A percentile compares a stretch with the other conserved stretches of the same genome.
These are phyloP conservation scores for Melanerpes formicivorus DNA, from an alignment of 2,113 vertebrate genomes.

Conservation along the genomic window DNA sequence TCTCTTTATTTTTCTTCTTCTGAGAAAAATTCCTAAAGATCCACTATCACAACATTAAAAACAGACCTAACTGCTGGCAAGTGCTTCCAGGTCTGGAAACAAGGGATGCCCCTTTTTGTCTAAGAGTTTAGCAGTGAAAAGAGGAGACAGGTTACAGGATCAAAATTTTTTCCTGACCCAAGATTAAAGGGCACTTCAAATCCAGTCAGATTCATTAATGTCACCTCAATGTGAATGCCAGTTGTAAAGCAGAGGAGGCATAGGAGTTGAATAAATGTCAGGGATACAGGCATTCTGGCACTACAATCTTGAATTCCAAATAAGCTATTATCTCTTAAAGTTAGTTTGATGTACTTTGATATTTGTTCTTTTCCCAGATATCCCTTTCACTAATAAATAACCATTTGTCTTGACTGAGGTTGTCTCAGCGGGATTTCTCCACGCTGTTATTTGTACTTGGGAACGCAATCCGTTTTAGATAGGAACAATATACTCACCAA, in stretches of 20 bases:
- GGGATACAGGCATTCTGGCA: not conserved
- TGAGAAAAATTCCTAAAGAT: not conserved
- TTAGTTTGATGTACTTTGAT: not conserved
- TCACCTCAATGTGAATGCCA: not conserved
- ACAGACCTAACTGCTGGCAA: not conserved
- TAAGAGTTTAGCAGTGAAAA: not conserved
- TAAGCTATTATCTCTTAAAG: not conserved
- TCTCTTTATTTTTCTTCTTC: not conserved
- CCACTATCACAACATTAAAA: not conserved
- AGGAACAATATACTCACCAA: not conserved
- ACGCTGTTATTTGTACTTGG: not conserved
- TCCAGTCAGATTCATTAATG: not conserved
- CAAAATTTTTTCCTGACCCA: not conserved
- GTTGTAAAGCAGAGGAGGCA: not conserved
- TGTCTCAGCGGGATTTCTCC: not conserved
- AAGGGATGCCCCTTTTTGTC: not conserved
- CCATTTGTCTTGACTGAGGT: not conserved
- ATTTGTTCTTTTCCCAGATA: not conserved
- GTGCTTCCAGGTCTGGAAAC: not conserved
- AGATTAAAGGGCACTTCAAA: not conserved
- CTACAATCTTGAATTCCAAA: not conserved
- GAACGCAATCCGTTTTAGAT: not conserved
- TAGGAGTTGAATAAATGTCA: not conserved
- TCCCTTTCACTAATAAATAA: not conserved
- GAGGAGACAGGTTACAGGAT: not conserved